Base-by-base conservation (phyloP, 2,888 invertebrate species). In the Cataglyphis altisquamis region DNA sequence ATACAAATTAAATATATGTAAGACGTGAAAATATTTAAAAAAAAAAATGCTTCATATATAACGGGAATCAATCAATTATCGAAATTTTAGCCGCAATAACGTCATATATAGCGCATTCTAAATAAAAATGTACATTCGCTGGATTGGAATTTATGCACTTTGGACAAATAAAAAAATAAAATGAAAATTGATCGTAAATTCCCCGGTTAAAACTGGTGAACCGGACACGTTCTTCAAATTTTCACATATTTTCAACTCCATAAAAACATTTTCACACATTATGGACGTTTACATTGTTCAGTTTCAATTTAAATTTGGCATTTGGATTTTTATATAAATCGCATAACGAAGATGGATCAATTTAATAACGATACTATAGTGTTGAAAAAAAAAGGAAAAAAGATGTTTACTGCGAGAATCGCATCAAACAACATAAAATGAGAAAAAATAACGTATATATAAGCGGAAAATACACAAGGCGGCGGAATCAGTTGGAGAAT, bases 121-220 rank as follows among this genome's bases (percentile, higher is more conserved):
- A 60, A 78, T 70, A 70, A 78, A 78, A 78, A 78, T 70, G 57
- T 57, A 57, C 41, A 60, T 45, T 60, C 32, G 78, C 29, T 45
- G 70, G 78, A 78, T 78, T 45, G 78, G 78, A 70, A 78, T 70
- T 78, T 78, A 70, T 78, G 78, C 72, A 78, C 78, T 78, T 78
- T 78, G 78, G 60, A 57, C 78, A 78, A 70, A 78, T 78, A 45
- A 70, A 78, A 78, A 78, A 78, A 78, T 78, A 45, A 82, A 77
- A 78, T 78, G 77, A 82, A 82, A 82, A 78, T 77, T 82, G 77
- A 82, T 82, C 77, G 52, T 67, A 48, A 74, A 73, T 77, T 75
- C 82, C 64, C 55, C 39, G 45, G 77, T 75, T 63, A 66, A 32
- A 66, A 73, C 57, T 63, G 67, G 63, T 57, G 41, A 75, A 63